Evolutionary conservation across 1,140 invertebrate species (phyloP).

Genomic region (Bombus pascuorum): DNA sequence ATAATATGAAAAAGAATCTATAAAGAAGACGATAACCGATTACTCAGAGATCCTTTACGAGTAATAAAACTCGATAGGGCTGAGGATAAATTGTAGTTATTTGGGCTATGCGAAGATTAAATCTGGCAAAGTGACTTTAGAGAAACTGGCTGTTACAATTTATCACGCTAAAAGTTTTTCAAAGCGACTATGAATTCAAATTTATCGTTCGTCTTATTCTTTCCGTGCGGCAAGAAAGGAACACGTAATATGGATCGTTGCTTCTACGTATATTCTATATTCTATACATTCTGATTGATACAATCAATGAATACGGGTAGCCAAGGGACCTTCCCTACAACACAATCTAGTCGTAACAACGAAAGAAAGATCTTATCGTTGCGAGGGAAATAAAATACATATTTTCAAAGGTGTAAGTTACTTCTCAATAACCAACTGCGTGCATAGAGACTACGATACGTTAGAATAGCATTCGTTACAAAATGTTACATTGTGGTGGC

Average conservation of each 20-base stretch:
- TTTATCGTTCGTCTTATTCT: neutral
- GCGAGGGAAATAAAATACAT: neutral
- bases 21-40: neutral
- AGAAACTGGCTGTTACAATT: constrained; percentile 5
- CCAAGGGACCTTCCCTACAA: neutral
- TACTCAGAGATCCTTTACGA: neutral
- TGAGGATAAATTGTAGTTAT: neutral
- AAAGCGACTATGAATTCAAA: neutral
- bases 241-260: neutral
- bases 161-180: neutral
- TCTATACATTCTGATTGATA: constrained; percentile 17
- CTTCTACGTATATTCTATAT: neutral
- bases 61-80: neutral
- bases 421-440: neutral
- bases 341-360: constrained; percentile 13
- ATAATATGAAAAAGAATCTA: neutral
- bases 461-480: neutral
- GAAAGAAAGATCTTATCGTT: constrained; percentile 22
- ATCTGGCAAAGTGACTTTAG: neutral
- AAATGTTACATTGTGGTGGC: neutral
- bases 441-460: neutral
- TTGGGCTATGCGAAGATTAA: neutral
- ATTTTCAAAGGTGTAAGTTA: neutral
- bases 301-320: constrained; percentile 22
- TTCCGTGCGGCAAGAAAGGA: neutral